These are phyloP conservation scores for Eristalinus aeneus DNA, from an alignment of 2,888 invertebrate genomes.

Conservation along the genomic window DNA sequence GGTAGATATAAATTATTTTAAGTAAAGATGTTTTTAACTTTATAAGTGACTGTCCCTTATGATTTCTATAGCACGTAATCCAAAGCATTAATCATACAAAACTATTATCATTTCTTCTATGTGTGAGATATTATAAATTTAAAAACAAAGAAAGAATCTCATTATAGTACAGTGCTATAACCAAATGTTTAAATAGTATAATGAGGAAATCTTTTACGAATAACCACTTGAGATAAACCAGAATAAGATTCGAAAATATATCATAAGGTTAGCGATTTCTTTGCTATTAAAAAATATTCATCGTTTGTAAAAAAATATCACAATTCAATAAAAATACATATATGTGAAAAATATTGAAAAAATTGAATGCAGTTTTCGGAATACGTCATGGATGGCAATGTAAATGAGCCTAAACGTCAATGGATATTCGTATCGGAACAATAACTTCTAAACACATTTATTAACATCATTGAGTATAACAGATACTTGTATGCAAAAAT, in stretches of 20 bases:
- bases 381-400: not conserved
- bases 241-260: not conserved
- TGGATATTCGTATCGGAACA: not conserved
- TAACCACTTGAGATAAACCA: not conserved
- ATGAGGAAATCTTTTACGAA: no score
- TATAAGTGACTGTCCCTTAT: no score
- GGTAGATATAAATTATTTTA: no score
- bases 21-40: not conserved
- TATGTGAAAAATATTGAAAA: conserved; percentile 5
- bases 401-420: not conserved
- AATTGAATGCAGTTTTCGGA: not conserved
- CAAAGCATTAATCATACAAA: no score
- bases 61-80: no score
- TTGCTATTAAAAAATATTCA: no score
- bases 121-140: no score
- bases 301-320: conserved; percentile 65
- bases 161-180: no score
- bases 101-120: no score
- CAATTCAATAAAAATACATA: conserved; percentile 65
- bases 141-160: no score
- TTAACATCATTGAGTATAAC: not conserved
- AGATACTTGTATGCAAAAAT: not conserved
- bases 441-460: not conserved
- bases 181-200: no score
- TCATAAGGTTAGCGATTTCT: conserved; percentile 10